Percentiles rank a stretch among this genome's conserved stretches.
These are phyloP conservation scores for Periophthalmodon schlosseri DNA, from an alignment of 2,113 vertebrate genomes.

Conservation along the genomic window DNA sequence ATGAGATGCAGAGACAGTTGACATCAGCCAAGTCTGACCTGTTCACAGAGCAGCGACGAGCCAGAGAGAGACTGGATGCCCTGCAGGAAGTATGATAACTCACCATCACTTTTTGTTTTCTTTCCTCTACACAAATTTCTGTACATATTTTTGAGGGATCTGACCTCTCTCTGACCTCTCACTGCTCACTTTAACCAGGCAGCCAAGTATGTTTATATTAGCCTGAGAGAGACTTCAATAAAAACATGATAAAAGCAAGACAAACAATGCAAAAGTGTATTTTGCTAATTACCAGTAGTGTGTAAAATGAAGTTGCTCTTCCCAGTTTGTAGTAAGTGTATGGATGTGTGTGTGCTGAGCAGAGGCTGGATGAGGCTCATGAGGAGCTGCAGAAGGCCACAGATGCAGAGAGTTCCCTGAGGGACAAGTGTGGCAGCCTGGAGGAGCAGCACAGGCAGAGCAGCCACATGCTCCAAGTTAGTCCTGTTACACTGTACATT, in stretches of 20 bases:
- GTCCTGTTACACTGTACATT: not conserved
- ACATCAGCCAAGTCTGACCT: slow-evolving; percentile 65
- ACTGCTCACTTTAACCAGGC: too few species aligned
- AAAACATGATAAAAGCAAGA: too few species aligned
- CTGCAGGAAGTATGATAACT: slow-evolving; percentile 70
- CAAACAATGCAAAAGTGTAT: too few species aligned
- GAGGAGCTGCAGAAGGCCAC: slow-evolving; percentile 69
- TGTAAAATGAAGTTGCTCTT: too few species aligned
- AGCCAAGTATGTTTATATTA: too few species aligned
- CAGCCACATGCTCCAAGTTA: slow-evolving; percentile 63
- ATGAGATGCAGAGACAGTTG: slow-evolving; percentile 75
- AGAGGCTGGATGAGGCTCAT: slow-evolving; percentile 74
- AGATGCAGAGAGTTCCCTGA: slow-evolving; percentile 58
- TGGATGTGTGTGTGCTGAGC: slow-evolving; percentile 8
- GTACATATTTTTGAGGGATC: too few species aligned
- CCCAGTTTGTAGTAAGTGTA: not conserved
- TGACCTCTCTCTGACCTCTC: too few species aligned
- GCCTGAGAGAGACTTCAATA: too few species aligned
- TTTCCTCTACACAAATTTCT: too few species aligned
- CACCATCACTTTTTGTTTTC: not conserved
- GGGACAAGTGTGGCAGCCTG: slow-evolving; percentile 61
- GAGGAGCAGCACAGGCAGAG: slow-evolving; percentile 65
- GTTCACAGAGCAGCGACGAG: slow-evolving; percentile 71
- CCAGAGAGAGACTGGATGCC: slow-evolving; percentile 67
- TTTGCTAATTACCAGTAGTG: not conserved